phyloP scores from a whole-genome alignment of 2,113 vertebrate species.

The Nematolebias whitei region DNA sequence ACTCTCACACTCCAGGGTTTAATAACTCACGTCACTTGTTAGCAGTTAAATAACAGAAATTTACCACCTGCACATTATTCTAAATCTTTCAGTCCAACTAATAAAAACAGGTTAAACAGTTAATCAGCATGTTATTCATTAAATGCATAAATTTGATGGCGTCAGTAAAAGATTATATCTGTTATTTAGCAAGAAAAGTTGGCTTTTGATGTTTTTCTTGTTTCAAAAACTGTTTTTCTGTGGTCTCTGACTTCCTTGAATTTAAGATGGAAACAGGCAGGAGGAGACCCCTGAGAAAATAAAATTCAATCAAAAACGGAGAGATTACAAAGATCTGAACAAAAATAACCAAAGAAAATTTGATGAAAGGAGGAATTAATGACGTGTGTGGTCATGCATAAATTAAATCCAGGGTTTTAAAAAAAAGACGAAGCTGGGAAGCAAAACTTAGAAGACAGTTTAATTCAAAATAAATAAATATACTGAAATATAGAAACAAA shows the following conservation, averaged over 20 bases:
- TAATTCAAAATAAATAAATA: too few relatives aligned
- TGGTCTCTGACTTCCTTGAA: neutral
- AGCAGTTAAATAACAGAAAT: constrained; percentile 13
- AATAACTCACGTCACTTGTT: constrained; percentile 7
- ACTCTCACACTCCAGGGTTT: neutral
- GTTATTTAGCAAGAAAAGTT: constrained; percentile 6
- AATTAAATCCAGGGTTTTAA: too few relatives aligned
- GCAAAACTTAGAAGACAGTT: too few relatives aligned
- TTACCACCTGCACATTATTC: constrained; percentile 4
- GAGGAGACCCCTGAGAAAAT: too few relatives aligned
- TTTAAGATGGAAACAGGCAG: too few relatives aligned
- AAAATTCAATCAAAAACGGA: too few relatives aligned
- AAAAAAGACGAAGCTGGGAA: too few relatives aligned
- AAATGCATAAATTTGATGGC: neutral
- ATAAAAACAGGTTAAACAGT: constrained; percentile 20
- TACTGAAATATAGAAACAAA: neutral
- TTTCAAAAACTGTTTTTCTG: constrained; percentile 11
- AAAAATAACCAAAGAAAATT: too few relatives aligned
- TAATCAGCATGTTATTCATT: constrained; percentile 3
- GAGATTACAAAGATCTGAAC: neutral
- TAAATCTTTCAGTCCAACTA: constrained; percentile 16
- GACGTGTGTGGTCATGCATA: too few relatives aligned
- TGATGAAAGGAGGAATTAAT: too few relatives aligned
- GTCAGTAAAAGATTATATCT: neutral
- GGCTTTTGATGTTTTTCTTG: constrained; percentile 21